Evolutionary conservation across 1,140 invertebrate species (phyloP), one percentile per base, ranked within the genome.

Genomic region (Drosophila lowei): DNA sequence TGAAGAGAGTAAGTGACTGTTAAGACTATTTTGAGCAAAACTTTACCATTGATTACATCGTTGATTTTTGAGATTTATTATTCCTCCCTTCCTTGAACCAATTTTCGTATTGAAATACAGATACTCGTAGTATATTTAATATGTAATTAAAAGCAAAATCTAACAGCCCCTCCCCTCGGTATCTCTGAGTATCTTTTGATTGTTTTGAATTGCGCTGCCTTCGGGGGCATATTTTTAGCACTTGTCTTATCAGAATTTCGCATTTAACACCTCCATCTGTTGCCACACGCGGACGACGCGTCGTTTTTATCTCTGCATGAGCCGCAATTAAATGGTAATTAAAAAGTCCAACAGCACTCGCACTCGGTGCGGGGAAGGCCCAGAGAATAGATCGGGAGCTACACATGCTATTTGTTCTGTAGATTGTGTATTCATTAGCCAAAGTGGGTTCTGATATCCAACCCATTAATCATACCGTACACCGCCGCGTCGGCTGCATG

Each of bases 291-390:
- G 23, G 23, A 25, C 23, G 23, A 25, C 23, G 23, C 63, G 46
- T 16, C 21, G 16, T 46, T 42, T 42, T 54, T 53, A 41, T 54
- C 23, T 43, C 53, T 61, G 63, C 56, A 50, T 67, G 65, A 25
- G 23, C 53, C 64, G 49, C 66, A 70, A 79, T 85, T 79, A 84
- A 84, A 84, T 73, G 50, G 66, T 58, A 84, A 85, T 84, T 77
- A 79, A 68, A 85, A 73, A 52, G 42, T 56, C 15, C 23, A 25
- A 25, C 23, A 25, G 23, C 23, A 25, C 23, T 48, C 11, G 3
- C 11, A n/a, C 42, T n/a, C 6, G 50, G 18, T 11, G 6, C 30
- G 5, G 18, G 15, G 11, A 18, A 47, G 44, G 41, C 56, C 38
- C 56, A 28, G 23, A 23, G 6, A 1, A 9, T 16, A 48, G 43